Conservation (phyloP, 2,797 vertebrate genomes). For the Cirrhinus mrigala region DNA sequence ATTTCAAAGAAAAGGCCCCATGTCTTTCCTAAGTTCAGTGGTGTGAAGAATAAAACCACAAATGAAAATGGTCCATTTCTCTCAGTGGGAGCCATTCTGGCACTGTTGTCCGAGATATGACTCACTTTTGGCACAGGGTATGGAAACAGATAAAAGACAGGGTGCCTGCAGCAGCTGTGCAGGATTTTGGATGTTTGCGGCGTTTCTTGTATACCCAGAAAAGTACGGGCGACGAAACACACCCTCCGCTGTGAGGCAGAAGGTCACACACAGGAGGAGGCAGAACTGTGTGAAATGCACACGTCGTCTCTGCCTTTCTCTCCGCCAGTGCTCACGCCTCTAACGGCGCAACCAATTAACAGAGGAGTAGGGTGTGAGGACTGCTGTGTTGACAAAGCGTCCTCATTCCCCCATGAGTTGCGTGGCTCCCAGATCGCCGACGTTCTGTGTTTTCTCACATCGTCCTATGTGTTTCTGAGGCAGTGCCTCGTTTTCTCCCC, state of each 20-base stretch:
- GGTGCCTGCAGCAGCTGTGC: conserved; percentile 16
- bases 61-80: conserved; percentile 26
- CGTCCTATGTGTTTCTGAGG: conserved; percentile 33
- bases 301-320: conserved; percentile 12
- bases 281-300: conserved; percentile 46
- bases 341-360: conserved; percentile 58
- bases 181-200: conserved; percentile 18
- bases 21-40: conserved; percentile 7
- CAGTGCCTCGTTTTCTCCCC: conserved; percentile 16
- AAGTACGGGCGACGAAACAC: conserved; percentile 1
- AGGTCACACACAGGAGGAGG: conserved; percentile 56
- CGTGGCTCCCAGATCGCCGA: neutral
- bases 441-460: neutral
- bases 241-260: conserved; percentile 36
- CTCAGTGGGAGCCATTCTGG: conserved; percentile 16
- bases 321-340: conserved; percentile 7
- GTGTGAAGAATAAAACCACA: conserved; percentile 13
- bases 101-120: neutral
- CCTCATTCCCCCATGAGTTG: conserved; percentile 28
- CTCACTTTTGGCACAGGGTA: conserved; percentile 36
- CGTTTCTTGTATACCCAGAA: neutral
- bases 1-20: neutral
- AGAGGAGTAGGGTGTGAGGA: conserved; percentile 44
- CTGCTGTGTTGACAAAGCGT: conserved; percentile 45
- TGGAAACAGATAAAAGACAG: conserved; percentile 25